Evolutionary conservation across 2,113 vertebrate species (phyloP), one percentile per base, ranked within the genome.

Genomic region (Aptenodytes patagonicus): DNA sequence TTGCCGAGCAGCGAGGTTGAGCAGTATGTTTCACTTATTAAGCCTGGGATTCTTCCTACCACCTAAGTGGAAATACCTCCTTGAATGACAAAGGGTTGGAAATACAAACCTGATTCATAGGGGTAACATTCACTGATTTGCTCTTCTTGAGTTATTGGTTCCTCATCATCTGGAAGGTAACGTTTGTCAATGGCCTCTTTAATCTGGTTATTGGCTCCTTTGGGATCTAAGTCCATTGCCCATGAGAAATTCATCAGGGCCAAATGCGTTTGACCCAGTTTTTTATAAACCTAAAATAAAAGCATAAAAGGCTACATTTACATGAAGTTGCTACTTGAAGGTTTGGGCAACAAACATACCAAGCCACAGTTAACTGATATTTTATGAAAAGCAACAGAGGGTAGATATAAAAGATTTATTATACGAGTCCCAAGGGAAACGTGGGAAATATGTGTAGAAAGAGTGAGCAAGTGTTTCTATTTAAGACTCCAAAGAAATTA

Each of bases 221-320:
- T 99, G 79, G 99, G 99, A 90, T 99, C 99, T 96, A 99, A 98
- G 93, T 99, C 99, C 99, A 99, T 99, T 6, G 99, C 99, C 99
- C 99, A 99, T 36, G 99, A 99, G 98, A 99, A 99, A 98, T 99
- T 99, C 99, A 99, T 99, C 54, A 99, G 98, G 79, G 99, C 99
- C 96, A 99, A 97, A 91, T 99, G 99, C 31, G 99, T 99, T 87
- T 99, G 99, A 58, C 99, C 99, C 97, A 99, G 98, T 93, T 99
- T 99, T 98, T 99, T 99, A 98, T 99, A 99, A 90, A 99, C 99
- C 99, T 99, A 90, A 42, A 96, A 96, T 7, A 93, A 66, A 52
- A 66, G 94, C 76, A 97, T 40, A 51, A 61, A 90, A 85, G 26
- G 95, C 78, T 96, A n/a, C 62, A 77, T 93, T 97, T 93, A 88